Base-by-base conservation (phyloP, 1,140 invertebrate genomes). In the Chlorops oryzae region DNA sequence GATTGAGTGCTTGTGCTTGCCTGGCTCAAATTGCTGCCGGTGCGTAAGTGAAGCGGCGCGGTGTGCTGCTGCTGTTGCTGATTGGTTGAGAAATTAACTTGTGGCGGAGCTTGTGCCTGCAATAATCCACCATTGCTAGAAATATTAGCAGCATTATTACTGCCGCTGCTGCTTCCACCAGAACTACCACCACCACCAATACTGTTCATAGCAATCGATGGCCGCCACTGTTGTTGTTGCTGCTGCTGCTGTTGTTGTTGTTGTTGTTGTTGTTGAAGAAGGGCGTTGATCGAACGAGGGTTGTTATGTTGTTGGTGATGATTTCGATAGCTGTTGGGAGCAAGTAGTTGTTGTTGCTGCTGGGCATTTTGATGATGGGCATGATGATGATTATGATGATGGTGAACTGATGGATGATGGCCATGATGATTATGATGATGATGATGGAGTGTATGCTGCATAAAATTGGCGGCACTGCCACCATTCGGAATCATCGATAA, bases 1-100 rank as follows among this genome's bases (percentile, higher is more conserved):
- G 66, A 70, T 61, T 69, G 66, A 5, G 66, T 70, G 44, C 60
- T 63, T 6, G 63, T 70, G 57, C 63, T 66, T 10, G 66, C 66
- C 50, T 66, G 62, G 37, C 66, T 70, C 13, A 70, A 40, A 2
- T 66, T 66, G 47, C 66, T 70, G 39, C 66, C 63, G 27, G 59
- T 70, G 57, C 66, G 62, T 57, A 70, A 47, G 45, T 70, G 66
- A 38, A 70, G 55, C 0, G 66, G 66, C 4, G 66, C 66, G 12
- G 63, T 34, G 2, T 42, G 47, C 17, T 24, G 43, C 21, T 28
- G 6, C 41, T 45, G 53, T 41, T 58, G 56, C 41, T 47, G 58
- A 17, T 13, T 59, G n/a, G n/a, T n/a, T n/a, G n/a, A n/a, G n/a
- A n/a, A n/a, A n/a, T n/a, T n/a, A n/a, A 35, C 34, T 13, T 15